Conservation (phyloP, 1,140 invertebrate genomes). For the Mylabris phalerata region DNA sequence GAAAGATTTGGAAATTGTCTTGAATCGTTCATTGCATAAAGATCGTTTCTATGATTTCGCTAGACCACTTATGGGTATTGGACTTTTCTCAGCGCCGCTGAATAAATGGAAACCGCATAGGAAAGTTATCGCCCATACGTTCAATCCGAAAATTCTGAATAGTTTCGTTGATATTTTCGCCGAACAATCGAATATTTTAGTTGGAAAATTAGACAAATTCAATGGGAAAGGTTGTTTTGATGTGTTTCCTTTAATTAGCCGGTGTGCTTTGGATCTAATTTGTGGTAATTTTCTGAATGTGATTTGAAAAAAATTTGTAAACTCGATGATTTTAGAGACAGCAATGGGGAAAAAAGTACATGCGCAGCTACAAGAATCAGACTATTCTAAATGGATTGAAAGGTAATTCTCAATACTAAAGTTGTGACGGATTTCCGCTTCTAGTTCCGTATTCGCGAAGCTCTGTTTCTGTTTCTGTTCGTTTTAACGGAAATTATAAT, state of each 20-base stretch:
- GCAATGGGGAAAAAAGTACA: constrained; percentile 19
- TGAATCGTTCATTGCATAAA: too few species aligned
- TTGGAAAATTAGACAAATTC: constrained; percentile 18
- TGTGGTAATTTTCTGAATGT: constrained; percentile 8
- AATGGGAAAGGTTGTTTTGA: constrained; percentile 13
- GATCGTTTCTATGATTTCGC: background rate
- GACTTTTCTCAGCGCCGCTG: background rate
- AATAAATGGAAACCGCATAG: constrained; percentile 20
- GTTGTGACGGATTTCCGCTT: too few species aligned
- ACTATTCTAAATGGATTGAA: constrained; percentile 5
- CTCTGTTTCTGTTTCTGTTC: too few species aligned
- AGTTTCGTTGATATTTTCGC: constrained; percentile 24
- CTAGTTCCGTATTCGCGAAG: too few species aligned
- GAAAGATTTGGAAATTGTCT: too few species aligned
- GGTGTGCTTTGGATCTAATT: constrained; percentile 16
- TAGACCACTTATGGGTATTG: background rate
- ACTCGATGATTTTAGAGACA: constrained; percentile 9
- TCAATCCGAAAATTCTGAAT: constrained; percentile 28
- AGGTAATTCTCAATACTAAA: background rate
- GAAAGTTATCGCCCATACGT: constrained; percentile 25
- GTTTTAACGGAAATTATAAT: too few species aligned
- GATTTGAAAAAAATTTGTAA: background rate
- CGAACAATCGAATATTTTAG: constrained; percentile 16
- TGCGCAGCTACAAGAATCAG: constrained; percentile 1
- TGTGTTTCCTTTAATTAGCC: constrained; percentile 6